Conservation (phyloP, 2,797 vertebrate genomes). For the Spondyliosoma cantharus region DNA sequence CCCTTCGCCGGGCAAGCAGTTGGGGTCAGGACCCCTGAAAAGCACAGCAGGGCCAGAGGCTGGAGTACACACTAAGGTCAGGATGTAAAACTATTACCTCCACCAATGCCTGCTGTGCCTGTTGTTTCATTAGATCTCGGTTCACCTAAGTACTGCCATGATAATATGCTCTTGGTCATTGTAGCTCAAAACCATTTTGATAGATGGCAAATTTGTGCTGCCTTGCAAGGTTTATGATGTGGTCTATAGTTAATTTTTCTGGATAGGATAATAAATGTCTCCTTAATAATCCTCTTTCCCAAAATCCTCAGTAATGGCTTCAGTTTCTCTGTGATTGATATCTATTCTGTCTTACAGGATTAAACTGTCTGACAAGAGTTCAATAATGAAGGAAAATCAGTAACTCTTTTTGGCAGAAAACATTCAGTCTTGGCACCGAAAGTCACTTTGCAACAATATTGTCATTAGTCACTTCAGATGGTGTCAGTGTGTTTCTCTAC, state of each 20-base stretch:
- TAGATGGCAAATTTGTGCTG: neutral
- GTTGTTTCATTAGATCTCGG: neutral
- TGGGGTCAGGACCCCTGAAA: slow-evolving; percentile 69
- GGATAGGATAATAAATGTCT: neutral
- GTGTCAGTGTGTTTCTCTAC: neutral
- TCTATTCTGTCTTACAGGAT: neutral
- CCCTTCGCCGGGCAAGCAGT: slow-evolving; percentile 73
- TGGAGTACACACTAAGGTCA: slow-evolving; percentile 91
- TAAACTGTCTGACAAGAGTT: neutral
- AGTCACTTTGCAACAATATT: neutral
- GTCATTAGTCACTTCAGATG: neutral
- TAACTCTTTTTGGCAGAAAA: neutral
- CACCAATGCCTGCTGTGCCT: neutral
- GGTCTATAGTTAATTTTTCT: neutral
- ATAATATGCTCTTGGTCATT: neutral
- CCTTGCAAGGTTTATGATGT: neutral
- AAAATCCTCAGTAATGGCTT: neutral
- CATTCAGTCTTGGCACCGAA: neutral
- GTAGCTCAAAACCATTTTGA: too few species aligned
- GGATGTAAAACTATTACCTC: slow-evolving; percentile 51
- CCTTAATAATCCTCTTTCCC: neutral
- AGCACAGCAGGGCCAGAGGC: slow-evolving; percentile 72
- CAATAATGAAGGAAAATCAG: neutral
- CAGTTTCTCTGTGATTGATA: neutral
- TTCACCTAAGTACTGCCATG: neutral